Evolutionary conservation across 1,140 invertebrate genomes (phyloP).

Genomic region (Sycobia sp.): DNA sequence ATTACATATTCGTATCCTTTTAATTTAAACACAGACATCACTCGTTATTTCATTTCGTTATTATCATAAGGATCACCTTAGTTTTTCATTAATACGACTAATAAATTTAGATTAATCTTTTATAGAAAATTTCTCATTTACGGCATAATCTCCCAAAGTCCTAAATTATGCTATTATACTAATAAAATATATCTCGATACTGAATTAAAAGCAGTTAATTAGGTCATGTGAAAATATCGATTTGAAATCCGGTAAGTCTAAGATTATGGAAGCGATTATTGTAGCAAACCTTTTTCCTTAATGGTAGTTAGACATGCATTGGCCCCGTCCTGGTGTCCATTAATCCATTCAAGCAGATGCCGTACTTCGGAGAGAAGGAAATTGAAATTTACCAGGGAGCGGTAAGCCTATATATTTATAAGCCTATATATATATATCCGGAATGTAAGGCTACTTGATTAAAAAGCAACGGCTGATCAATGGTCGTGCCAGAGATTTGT

Average conservation of each 20-base stretch:
- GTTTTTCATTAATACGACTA: no score
- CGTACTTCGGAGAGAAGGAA: conserved; percentile 75
- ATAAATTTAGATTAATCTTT: no score
- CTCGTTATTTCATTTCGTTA: no score
- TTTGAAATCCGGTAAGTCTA: conserved; percentile 10
- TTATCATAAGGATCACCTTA: neutral
- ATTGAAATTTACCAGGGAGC: conserved; percentile 77
- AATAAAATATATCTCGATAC: no score
- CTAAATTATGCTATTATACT: no score
- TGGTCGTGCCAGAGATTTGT: neutral
- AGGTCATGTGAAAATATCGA: conserved; percentile 8
- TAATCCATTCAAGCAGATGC: conserved; percentile 80
- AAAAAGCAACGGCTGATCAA: neutral
- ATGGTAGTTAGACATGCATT: conserved; percentile 73
- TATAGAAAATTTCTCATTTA: no score
- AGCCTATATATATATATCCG: no score
- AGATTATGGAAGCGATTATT: neutral
- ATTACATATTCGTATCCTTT: conserved; percentile 79
- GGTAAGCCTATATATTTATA: conserved; percentile 60
- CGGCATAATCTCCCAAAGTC: no score
- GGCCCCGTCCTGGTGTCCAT: conserved; percentile 80
- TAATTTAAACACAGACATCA: neutral
- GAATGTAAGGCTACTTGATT: neutral
- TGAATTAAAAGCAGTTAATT: neutral
- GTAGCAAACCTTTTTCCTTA: conserved; percentile 50